Conservation (phyloP, 2,113 vertebrate genomes). For the Macquaria australasica region DNA sequence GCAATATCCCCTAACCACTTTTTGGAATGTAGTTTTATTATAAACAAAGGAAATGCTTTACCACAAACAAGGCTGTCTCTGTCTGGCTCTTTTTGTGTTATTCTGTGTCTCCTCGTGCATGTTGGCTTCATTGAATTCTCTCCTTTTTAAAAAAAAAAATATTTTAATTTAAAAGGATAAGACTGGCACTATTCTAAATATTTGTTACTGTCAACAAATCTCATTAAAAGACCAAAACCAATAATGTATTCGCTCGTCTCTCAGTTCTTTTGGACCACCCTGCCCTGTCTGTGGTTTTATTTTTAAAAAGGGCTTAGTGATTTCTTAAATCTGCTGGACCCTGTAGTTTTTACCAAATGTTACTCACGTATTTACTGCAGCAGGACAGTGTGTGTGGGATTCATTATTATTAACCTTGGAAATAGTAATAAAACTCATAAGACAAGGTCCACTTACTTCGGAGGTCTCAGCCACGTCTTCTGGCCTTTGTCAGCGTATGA, state of each 20-base stretch:
- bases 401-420: background rate
- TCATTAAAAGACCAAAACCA: background rate
- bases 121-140: background rate
- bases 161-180: background rate
- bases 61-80: background rate
- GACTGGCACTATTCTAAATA: background rate
- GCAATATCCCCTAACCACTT: constrained; percentile 1
- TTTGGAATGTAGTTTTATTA: constrained; percentile 16
- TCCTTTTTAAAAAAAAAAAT: background rate
- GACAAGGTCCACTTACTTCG: no score
- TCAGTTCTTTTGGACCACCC: background rate
- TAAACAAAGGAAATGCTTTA: constrained; percentile 15
- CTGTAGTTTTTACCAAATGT: background rate
- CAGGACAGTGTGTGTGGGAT: background rate
- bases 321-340: background rate
- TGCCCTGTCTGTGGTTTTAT: background rate
- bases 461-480: no score
- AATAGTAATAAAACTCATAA: background rate
- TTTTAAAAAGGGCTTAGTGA: background rate
- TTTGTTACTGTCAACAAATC: background rate
- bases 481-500: background rate
- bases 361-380: background rate
- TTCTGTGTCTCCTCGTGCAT: background rate
- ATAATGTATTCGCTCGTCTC: background rate
- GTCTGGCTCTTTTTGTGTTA: background rate